These are phyloP conservation scores for Aplodontia rufa DNA, from an alignment of 2,113 vertebrate genomes.

Conservation along the genomic window DNA sequence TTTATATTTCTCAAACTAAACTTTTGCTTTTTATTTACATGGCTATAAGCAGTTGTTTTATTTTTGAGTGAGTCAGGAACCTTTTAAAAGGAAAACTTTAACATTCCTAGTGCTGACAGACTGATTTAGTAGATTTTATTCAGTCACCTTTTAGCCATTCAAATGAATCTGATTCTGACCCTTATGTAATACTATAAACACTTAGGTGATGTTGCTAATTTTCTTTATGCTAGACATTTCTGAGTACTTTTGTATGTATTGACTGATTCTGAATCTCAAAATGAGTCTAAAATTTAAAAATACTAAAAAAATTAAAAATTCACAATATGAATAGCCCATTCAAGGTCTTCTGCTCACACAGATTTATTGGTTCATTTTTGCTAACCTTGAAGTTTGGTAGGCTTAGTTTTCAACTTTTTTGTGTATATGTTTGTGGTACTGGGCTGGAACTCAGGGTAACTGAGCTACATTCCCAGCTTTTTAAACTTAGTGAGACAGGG, in stretches of 20 bases:
- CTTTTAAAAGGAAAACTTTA: neutral
- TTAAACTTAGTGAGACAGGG: neutral
- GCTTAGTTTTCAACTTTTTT: neutral
- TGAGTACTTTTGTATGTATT: neutral
- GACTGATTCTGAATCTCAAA: constrained; percentile 7
- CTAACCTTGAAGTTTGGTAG: neutral
- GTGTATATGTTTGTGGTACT: too few species aligned
- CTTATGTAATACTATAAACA: neutral
- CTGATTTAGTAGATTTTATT: neutral
- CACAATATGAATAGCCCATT: neutral
- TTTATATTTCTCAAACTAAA: neutral
- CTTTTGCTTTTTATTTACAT: neutral
- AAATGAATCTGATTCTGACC: neutral
- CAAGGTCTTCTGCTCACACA: neutral
- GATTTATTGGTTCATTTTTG: neutral
- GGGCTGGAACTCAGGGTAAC: too few species aligned
- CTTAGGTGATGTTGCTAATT: neutral
- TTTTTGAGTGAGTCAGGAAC: neutral
- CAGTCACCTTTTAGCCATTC: neutral
- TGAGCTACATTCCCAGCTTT: too few species aligned
- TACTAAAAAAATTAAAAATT: neutral
- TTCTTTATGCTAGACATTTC: neutral
- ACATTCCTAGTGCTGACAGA: neutral
- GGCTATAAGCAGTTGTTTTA: neutral
- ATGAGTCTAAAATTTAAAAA: neutral